phyloP scores from a whole-genome alignment of 2,113 vertebrate species.

The Arizona elegans region DNA sequence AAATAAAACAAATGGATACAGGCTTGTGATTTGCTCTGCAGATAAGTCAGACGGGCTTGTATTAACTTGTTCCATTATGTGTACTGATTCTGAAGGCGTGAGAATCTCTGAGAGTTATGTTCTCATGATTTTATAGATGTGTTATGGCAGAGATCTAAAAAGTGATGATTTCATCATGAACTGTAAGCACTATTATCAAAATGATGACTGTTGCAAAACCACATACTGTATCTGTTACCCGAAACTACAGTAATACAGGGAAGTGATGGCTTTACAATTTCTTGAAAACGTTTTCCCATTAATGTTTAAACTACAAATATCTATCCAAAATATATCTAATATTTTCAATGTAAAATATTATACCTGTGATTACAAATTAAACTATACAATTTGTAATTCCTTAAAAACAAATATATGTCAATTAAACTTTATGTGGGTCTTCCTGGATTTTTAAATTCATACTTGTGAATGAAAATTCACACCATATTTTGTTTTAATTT shows the following conservation, averaged over 20 bases:
- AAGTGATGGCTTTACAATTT: conserved; percentile 1
- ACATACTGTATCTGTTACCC: conserved; percentile 64
- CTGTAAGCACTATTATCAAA: conserved; percentile 71
- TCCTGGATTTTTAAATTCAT: not conserved
- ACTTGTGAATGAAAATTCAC: not conserved
- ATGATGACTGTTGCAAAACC: conserved; percentile 78
- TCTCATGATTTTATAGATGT: conserved; percentile 89
- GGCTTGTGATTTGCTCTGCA: conserved; percentile 55
- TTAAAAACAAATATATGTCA: not conserved
- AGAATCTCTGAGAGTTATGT: conserved; percentile 86
- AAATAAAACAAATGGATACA: conserved; percentile 59
- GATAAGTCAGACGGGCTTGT: conserved; percentile 81
- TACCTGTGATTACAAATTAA: not conserved
- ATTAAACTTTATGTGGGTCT: not conserved
- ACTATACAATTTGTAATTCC: not conserved
- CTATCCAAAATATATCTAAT: not conserved
- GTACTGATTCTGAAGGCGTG: conserved; percentile 84
- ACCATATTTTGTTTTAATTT: not conserved
- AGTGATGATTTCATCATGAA: conserved; percentile 78
- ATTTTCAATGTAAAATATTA: not conserved
- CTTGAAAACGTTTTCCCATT: not conserved
- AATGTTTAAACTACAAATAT: conserved; percentile 13
- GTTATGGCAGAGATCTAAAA: conserved; percentile 79
- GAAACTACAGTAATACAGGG: conserved; percentile 53
- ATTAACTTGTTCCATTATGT: conserved; percentile 77